Evolutionary conservation across 2,797 vertebrate genomes (phyloP), one percentile per base, ranked within the genome.

Genomic region (Microhierax caerulescens): DNA sequence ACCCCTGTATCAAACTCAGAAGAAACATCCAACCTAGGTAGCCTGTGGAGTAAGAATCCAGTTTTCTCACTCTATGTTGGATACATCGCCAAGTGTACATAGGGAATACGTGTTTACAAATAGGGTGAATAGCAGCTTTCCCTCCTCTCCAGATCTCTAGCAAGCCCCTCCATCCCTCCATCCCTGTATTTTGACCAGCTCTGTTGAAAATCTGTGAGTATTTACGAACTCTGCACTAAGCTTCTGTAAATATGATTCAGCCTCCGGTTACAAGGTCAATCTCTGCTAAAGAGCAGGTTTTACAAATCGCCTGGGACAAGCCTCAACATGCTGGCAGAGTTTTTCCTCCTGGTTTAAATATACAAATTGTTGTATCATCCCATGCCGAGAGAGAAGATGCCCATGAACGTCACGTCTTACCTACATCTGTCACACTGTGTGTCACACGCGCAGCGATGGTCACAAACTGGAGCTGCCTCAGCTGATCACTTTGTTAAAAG

Each of bases 381-480:
- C 4, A 10, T 1, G 10, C 11, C 3, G 43, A 61, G 50, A 7
- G 1, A 27, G 25, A 28, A 19, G 3, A 10, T 3, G 45, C 2
- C 0, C 56, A 3, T 47, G 1, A 6, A 48, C 5, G 24, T 51
- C 78, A 15, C 10, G 0, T 5, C 27, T 64, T 3, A 3, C 28
- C 13, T 4, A 3, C 22, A 5, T 11, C 39, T 16, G 57, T 32
- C 48, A 11, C 51, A 8, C 63, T 16, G 0, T 0, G 24, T 34
- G 57, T 8, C 68, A 32, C 68, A 13, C 0, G 24, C 86, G 4
- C 12, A 0, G 64, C 0, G 0, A 9, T 0, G 6, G 32, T 5
- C n/a, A 16, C 74, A 59, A 74, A 27, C n/a, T 1, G 54, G 32
- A 22, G 64, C 24, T n/a, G 51, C 8, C 45, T 51, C 22, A 53